Conservation (phyloP, 2,113 vertebrate genomes). For the Neolamprologus caudopunctatus region DNA sequence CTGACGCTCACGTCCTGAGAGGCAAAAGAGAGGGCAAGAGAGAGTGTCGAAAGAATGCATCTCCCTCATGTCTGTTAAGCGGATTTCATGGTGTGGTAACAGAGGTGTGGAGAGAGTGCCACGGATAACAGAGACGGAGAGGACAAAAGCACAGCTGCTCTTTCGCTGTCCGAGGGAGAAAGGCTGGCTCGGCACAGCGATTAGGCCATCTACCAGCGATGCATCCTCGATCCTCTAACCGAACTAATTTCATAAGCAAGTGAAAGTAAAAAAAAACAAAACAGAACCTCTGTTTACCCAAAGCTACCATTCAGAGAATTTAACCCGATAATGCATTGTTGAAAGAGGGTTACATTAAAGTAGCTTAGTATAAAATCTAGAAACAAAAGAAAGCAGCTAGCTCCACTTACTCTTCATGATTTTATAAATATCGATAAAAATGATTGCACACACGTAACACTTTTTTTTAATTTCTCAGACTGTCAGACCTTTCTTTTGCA, state of each 20-base stretch:
- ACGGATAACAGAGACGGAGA: neutral
- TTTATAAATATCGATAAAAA: neutral
- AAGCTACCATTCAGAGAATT: neutral
- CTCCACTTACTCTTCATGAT: neutral
- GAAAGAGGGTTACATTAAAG: neutral
- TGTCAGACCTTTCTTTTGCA: neutral
- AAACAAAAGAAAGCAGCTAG: neutral
- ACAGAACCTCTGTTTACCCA: neutral
- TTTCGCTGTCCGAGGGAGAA: conserved; percentile 25
- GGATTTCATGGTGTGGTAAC: conserved; percentile 62
- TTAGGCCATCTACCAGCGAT: neutral
- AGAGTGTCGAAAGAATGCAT: neutral
- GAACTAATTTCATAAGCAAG: neutral
- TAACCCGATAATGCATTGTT: neutral
- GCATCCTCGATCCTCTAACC: neutral
- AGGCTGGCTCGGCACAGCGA: conserved; percentile 30
- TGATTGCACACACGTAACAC: neutral
- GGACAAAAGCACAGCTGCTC: conserved; percentile 72
- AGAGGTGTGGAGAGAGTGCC: conserved; percentile 30
- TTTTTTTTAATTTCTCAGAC: neutral
- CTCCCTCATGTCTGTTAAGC: conserved; percentile 39
- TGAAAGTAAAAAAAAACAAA: neutral
- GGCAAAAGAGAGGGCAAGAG: neutral
- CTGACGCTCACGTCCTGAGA: neutral
- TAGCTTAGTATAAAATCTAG: neutral